These are phyloP conservation scores for Caenorhabditis drosophilae DNA, from an alignment of 2,888 invertebrate species.

Conservation along the genomic window DNA sequence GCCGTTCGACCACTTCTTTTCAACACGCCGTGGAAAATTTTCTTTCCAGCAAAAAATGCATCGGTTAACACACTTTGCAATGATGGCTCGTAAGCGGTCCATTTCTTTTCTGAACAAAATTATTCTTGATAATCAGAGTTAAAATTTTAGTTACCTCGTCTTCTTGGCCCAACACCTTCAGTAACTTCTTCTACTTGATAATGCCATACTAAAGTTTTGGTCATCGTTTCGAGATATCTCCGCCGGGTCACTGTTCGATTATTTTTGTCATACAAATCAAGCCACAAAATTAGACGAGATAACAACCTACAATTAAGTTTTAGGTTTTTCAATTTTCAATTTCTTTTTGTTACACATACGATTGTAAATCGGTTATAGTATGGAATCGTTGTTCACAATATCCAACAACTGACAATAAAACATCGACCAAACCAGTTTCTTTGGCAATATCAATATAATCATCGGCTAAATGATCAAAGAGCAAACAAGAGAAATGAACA, in stretches of 20 bases:
- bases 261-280: constrained; percentile 55
- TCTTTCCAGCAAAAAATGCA: constrained; percentile 35
- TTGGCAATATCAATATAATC: constrained; percentile 39
- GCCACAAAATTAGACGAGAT: constrained; percentile 50
- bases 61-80: constrained; percentile 29
- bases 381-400: constrained; percentile 1
- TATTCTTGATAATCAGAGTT: too few relatives aligned
- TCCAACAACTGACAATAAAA: neutral
- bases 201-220: constrained; percentile 13
- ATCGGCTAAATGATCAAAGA: constrained; percentile 45
- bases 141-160: constrained; percentile 7
- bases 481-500: constrained; percentile 46
- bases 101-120: constrained; percentile 42
- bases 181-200: constrained; percentile 11
- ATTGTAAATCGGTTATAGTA: constrained; percentile 2
- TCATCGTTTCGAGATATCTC: constrained; percentile 7
- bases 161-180: constrained; percentile 12
- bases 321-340: neutral
- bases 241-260: neutral
- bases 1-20: constrained; percentile 10
- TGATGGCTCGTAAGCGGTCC: constrained; percentile 18
- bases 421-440: neutral
- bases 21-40: neutral
- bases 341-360: neutral
- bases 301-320: constrained; percentile 29